A percentile compares a stretch with the other conserved stretches of the same genome.
Conservation (phyloP, 2,113 vertebrate genomes). For the Pionites leucogaster region DNA sequence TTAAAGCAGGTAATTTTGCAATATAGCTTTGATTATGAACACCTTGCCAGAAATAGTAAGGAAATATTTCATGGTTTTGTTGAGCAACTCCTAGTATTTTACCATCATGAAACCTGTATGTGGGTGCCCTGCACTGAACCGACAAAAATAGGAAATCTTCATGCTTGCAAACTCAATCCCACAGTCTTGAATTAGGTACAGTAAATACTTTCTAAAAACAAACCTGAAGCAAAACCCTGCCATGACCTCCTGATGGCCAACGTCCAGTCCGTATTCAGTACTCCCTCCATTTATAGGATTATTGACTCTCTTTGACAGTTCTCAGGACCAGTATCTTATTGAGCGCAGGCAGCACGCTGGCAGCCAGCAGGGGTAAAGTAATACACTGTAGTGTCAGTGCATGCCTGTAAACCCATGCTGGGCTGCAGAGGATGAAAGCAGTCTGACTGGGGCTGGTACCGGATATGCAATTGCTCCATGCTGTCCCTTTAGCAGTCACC, state of each 20-base stretch:
- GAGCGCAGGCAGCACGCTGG: not conserved
- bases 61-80: not conserved
- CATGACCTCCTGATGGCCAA: not conserved
- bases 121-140: not conserved
- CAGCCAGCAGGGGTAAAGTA: not conserved
- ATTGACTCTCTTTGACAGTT: not conserved
- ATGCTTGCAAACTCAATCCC: not conserved
- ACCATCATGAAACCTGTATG: fast-evolving
- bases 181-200: not conserved
- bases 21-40: not conserved
- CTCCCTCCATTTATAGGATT: not conserved
- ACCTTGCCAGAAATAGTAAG: not conserved
- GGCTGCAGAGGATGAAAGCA: not conserved
- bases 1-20: not conserved
- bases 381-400: fast-evolving
- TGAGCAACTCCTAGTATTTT: not conserved
- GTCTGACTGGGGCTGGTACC: not conserved
- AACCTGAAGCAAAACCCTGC: not conserved
- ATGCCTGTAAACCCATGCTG: not conserved
- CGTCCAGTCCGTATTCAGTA: fast-evolving
- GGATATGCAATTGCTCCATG: fast-evolving
- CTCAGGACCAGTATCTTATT: not conserved
- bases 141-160: not conserved
- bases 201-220: not conserved
- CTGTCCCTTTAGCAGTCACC: not conserved